Conservation (phyloP, 2,888 invertebrate species). For the Strigamia transsilvanica region DNA sequence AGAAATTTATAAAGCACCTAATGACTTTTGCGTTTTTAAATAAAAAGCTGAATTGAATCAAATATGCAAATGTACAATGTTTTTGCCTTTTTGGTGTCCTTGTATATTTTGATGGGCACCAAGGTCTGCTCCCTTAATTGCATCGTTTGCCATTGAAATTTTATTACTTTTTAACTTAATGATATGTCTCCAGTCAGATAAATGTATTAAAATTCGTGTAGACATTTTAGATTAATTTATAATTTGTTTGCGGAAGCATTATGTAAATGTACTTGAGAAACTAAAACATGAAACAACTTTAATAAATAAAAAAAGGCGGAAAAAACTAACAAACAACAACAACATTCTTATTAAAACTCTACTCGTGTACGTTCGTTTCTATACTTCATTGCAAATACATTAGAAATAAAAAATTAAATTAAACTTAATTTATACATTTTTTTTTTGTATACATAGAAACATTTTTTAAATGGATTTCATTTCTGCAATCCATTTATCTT, state of each 20-base stretch:
- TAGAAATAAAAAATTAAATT: no score
- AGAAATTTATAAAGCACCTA: no score
- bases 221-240: neutral
- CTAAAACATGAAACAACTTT: no score
- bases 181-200: neutral
- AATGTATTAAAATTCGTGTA: neutral
- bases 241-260: no score
- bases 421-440: no score
- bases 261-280: no score
- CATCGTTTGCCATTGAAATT: conserved; percentile 7
- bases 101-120: conserved; percentile 17
- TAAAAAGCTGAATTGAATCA: conserved; percentile 4
- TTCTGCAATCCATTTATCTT: no score
- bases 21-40: no score
- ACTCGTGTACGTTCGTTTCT: neutral
- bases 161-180: neutral
- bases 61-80: conserved; percentile 1
- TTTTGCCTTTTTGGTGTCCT: conserved; percentile 8
- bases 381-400: neutral
- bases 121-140: conserved; percentile 11
- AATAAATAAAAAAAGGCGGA: no score
- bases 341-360: conserved; percentile 6
- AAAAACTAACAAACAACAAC: neutral
- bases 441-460: no score
- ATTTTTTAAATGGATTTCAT: no score